Evolutionary conservation across 1,140 invertebrate species (phyloP), one percentile per base, ranked within the genome.

Genomic region (Zeugodacus cucurbitae): DNA sequence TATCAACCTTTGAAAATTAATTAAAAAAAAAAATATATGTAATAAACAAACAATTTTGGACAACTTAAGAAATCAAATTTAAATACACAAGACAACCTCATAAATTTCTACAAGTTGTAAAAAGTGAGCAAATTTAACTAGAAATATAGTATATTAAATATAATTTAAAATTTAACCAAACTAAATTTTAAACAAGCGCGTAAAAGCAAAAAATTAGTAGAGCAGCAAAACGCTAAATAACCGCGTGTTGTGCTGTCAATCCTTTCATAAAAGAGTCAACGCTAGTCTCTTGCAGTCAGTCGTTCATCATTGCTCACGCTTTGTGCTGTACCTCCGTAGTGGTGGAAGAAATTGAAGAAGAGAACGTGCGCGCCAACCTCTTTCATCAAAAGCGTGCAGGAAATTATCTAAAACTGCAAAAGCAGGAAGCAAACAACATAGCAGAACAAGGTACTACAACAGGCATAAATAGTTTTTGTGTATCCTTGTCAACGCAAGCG

Each of bases 221-320:
- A 32, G 34, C 89, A 90, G 87, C 89, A 90, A 89, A 88, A 88
- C 88, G 74, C 44, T 78, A 54, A 74, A 37, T 14, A 5, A 74
- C 67, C 67, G 41, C 67, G 41, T 82, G 74, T 11, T 14, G n/a
- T 8, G 37, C 74, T 82, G 74, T 82, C 74, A 82, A 82, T 26
- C 11, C 64, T 34, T 48, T n/a, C 41, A 10, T 22, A 82, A 10
- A 48, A 48, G 41, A 82, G n/a, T 29, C 74, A 82, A 82, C 37
- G 8, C 41, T 44, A 44, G 44, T 48, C 41, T 54, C 34, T 48
- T 37, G 26, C 26, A 82, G 74, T 34, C 44, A 48, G 37, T 54
- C 8, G 41, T 29, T 82, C n/a, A 82, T 82, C 41, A 74, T 74
- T 44, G 70, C 14, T 41, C 37, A 41, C 20, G 32, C 70, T 74